Base-by-base conservation (phyloP, 2,113 vertebrate genomes). In the Semicossyphus pulcher region DNA sequence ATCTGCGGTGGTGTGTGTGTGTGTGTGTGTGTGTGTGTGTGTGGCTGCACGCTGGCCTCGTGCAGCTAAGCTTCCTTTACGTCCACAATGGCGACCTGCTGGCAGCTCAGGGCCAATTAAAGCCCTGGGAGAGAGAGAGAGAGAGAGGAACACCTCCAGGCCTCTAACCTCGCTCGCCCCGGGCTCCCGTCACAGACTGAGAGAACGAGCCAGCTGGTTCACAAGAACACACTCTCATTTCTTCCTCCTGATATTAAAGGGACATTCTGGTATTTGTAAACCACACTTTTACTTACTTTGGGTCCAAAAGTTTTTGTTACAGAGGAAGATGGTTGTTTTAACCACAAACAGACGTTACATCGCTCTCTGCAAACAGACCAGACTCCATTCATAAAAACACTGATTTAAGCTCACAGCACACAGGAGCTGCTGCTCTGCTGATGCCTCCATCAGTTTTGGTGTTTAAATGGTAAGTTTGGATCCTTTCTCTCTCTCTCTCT, bases 61-160 rank as follows among this genome's bases (percentile, higher is more conserved):
- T 83, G 80, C 76, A 78, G 69, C 37, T 86, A 80, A 86, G 70
- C 83, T 70, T 83, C 83, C 76, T 71, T 71, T 47, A 62, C 28
- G 1, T 70, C 61, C 58, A 80, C 72, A 78, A 66, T 70, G 63
- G 34, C n/a, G 8, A 3, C 87, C 68, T 54, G 76, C 81, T 66
- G 87, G 3, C 36, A 78, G 62, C 70, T 85, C 76, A 21, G 44
- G 54, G 26, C 76, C 84, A 83, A 85, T 86, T 83, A 86, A 72
- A 88, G 64, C 57, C 42, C 48, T 2, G 48, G 9, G 72, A 80
- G 54, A 48, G 37, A 54, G 28, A 48, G 61, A 64, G 60, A 42
- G 32, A 34, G 32, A 5, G 32, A 34, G 32, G 31, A 39, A 26
- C 65, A 21, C 48, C 62, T 62, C 36, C 62, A 56, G 73, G 58